Evolutionary conservation across 2,797 vertebrate genomes (phyloP).

Genomic region (Sardinella longiceps): DNA sequence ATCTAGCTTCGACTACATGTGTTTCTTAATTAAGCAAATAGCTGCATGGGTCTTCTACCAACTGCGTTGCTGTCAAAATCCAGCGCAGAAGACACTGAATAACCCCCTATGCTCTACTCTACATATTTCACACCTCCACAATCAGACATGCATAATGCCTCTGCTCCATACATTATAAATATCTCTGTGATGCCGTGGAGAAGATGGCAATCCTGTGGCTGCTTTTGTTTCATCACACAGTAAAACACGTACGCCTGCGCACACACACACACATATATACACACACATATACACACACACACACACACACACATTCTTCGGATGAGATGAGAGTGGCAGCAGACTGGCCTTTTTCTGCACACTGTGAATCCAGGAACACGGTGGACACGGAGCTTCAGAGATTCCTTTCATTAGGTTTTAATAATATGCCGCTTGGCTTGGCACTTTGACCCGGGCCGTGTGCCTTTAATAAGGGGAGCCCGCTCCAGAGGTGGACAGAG

Average conservation of each 20-base stretch:
- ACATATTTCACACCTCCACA: not conserved
- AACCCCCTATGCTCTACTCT: not conserved
- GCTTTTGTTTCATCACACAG: constrained; percentile 30
- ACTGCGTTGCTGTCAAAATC: not conserved
- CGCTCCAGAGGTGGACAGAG: constrained; percentile 72
- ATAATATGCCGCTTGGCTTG: constrained; percentile 76
- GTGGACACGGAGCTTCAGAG: constrained; percentile 72
- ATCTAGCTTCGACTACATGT: not conserved
- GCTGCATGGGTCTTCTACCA: not conserved
- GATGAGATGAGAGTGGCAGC: constrained; percentile 1
- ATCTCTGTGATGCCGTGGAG: not conserved
- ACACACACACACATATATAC: not conserved
- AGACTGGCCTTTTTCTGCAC: constrained; percentile 50
- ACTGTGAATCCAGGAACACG: constrained; percentile 65
- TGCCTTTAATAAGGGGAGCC: constrained; percentile 77
- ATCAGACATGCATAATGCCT: constrained; percentile 15
- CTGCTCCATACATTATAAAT: constrained; percentile 1
- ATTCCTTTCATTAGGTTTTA: constrained; percentile 80
- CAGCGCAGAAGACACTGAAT: not conserved
- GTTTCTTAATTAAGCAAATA: not conserved
- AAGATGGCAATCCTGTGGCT: not conserved
- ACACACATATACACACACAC: not conserved
- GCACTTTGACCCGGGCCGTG: constrained; percentile 75
- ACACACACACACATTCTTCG: not conserved
- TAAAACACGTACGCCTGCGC: not conserved